A percentile compares a stretch with the other conserved stretches of the same genome.
Evolutionary conservation across 2,888 invertebrate genomes (phyloP).

Genomic region (Lutraria lutraria): DNA sequence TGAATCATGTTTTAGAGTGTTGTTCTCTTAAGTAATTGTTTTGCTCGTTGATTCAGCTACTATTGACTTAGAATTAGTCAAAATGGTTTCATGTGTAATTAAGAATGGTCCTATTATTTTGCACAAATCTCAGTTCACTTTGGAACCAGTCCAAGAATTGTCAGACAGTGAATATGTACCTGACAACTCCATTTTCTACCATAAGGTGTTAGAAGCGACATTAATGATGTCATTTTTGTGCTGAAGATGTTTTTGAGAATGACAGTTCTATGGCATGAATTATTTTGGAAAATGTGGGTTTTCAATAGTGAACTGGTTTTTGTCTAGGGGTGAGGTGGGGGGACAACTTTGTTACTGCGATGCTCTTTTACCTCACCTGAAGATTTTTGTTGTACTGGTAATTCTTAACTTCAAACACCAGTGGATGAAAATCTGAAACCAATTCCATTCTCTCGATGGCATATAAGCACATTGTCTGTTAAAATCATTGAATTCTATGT

Average conservation of each 20-base stretch:
- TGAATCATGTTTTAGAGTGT: no score
- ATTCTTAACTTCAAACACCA: no score
- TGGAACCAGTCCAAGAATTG: slow-evolving; percentile 41
- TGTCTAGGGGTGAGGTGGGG: no score
- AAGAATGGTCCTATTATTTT: slow-evolving; percentile 30
- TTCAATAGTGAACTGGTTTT: no score
- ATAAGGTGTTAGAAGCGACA: slow-evolving; percentile 29
- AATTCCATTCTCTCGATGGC: no score
- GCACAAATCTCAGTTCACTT: slow-evolving; percentile 25
- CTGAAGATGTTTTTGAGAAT: neutral
- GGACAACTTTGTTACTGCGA: no score
- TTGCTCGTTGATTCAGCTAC: neutral
- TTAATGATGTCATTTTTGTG: slow-evolving; percentile 28
- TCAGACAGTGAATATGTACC: slow-evolving; percentile 37
- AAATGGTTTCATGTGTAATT: slow-evolving; percentile 19
- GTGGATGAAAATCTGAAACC: no score
- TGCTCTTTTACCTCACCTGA: no score
- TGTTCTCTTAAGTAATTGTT: neutral
- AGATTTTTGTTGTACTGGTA: no score
- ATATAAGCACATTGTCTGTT: no score
- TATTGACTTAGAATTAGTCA: neutral
- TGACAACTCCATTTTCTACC: slow-evolving; percentile 25
- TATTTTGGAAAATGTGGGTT: neutral
- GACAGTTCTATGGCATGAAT: neutral
- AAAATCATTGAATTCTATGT: no score